These are phyloP conservation scores for Temnothorax rugatulus DNA, from an alignment of 2,888 invertebrate species.

Conservation along the genomic window DNA sequence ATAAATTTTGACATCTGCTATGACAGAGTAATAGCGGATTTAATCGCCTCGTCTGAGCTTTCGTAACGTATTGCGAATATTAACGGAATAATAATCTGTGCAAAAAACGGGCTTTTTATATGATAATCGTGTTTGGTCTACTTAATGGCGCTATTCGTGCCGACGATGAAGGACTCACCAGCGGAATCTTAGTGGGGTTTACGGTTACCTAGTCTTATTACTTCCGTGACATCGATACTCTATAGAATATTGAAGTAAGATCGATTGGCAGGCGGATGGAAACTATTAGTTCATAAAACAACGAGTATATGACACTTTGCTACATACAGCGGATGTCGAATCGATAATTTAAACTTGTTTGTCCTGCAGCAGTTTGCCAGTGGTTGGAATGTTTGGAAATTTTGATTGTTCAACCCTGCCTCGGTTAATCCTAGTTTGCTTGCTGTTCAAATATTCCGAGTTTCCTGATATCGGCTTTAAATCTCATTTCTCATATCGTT, in stretches of 20 bases:
- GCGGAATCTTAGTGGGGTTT: background rate
- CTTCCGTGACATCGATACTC: constrained; percentile 27
- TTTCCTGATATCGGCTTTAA: constrained; percentile 40
- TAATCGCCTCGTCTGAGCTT: constrained; percentile 11
- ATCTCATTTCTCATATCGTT: constrained; percentile 41
- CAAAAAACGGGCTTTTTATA: constrained; percentile 3
- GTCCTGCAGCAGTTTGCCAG: constrained; percentile 35
- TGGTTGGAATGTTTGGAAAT: constrained; percentile 52
- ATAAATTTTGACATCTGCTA: constrained; percentile 42
- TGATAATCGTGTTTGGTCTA: constrained; percentile 18
- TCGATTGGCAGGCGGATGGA: constrained; percentile 33
- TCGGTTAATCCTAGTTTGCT: constrained; percentile 48
- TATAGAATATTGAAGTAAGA: constrained; percentile 27
- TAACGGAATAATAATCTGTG: background rate
- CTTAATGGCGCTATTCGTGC: background rate
- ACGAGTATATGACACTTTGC: constrained; percentile 42
- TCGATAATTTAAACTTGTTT: constrained; percentile 57
- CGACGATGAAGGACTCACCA: background rate
- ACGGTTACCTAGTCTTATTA: constrained; percentile 15
- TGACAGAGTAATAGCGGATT: constrained; percentile 27
- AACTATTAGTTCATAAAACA: constrained; percentile 50
- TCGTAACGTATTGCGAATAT: background rate
- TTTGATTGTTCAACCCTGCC: constrained; percentile 41
- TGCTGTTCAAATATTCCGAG: constrained; percentile 40
- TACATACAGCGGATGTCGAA: constrained; percentile 32